These are phyloP conservation scores for Hesperia comma DNA, from an alignment of 2,888 invertebrate genomes.

Conservation along the genomic window DNA sequence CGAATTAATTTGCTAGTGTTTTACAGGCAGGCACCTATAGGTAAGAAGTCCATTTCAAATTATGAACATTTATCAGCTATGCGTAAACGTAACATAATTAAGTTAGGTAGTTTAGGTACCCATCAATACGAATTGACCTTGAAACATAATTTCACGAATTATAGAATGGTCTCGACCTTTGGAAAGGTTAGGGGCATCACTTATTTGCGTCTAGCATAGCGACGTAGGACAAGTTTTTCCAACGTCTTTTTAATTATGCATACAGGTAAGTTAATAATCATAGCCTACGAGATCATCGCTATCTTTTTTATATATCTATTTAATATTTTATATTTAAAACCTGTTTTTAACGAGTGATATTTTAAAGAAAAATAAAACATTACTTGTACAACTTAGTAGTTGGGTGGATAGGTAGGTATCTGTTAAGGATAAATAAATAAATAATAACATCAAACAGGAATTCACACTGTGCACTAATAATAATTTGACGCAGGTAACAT, in stretches of 20 bases:
- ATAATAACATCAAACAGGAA: no score
- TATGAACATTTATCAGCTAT: constrained; percentile 35
- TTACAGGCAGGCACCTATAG: background rate
- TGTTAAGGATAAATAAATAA: no score
- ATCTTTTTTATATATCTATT: constrained; percentile 40
- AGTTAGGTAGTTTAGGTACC: background rate
- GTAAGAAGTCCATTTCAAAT: constrained; percentile 1
- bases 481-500: no score
- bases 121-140: constrained; percentile 64
- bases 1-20: no score
- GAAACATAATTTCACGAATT: constrained; percentile 75
- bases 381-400: background rate
- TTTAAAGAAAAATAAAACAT: background rate
- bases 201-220: constrained; percentile 67
- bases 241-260: constrained; percentile 47
- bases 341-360: constrained; percentile 1
- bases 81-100: no score
- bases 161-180: constrained; percentile 67
- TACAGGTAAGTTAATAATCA: constrained; percentile 44
- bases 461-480: no score
- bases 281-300: constrained; percentile 43
- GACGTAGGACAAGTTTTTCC: constrained; percentile 60
- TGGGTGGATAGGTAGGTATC: background rate
- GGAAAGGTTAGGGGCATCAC: constrained; percentile 78
- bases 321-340: constrained; percentile 44